These are phyloP conservation scores for Podarcis raffonei DNA, from an alignment of 2,113 vertebrate species.

Conservation along the genomic window DNA sequence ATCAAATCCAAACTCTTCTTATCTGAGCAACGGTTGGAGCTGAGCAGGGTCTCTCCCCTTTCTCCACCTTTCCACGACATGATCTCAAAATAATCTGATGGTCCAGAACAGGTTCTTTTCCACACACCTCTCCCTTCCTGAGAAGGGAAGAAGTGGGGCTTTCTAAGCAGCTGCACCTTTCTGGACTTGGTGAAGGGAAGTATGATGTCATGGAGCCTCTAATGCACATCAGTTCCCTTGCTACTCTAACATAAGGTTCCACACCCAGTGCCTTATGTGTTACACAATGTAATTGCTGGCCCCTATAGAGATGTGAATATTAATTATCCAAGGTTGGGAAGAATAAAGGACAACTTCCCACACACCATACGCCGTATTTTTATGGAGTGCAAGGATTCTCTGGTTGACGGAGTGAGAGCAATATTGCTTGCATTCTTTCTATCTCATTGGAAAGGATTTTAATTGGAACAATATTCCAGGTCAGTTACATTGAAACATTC, in stretches of 20 bases:
- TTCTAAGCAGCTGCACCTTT: neutral
- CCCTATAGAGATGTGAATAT: neutral
- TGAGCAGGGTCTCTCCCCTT: neutral
- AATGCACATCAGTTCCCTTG: neutral
- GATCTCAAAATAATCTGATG: neutral
- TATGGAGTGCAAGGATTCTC: neutral
- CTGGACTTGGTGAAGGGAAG: neutral
- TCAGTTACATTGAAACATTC: conserved; percentile 9
- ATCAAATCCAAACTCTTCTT: no score
- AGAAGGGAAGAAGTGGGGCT: neutral
- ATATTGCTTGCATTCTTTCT: neutral
- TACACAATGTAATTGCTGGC: neutral
- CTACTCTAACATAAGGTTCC: neutral
- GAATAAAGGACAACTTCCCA: neutral
- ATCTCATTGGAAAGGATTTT: neutral
- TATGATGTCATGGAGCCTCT: conserved; percentile 1
- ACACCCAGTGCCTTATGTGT: conserved; percentile 5
- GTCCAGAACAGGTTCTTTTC: neutral
- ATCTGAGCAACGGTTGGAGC: neutral
- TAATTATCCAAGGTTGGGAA: conserved; percentile 12
- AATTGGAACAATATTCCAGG: neutral
- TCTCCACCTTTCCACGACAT: neutral
- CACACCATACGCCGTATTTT: neutral
- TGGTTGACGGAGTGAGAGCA: conserved; percentile 3
- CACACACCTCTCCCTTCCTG: neutral